These are phyloP conservation scores for Torymus auratus DNA, from an alignment of 2,888 invertebrate genomes.

Conservation along the genomic window DNA sequence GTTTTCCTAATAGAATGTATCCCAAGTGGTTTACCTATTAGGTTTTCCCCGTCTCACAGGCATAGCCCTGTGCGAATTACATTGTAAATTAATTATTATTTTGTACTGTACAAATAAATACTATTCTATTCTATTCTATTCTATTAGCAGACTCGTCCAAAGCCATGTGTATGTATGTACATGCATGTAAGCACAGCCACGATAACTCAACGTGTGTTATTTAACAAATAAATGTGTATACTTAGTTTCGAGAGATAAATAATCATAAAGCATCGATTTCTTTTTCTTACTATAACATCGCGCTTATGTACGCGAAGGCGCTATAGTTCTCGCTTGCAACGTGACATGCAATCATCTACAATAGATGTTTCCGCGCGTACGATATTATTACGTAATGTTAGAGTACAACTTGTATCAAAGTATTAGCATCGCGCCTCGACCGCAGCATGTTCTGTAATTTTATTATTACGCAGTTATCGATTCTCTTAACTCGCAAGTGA, in stretches of 20 bases:
- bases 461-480: conserved; percentile 32
- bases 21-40: too few species aligned
- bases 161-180: too few species aligned
- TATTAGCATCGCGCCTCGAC: conserved; percentile 16
- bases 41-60: too few species aligned
- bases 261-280: conserved; percentile 27
- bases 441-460: conserved; percentile 9
- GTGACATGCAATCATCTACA: conserved; percentile 17
- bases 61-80: too few species aligned
- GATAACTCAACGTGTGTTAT: not conserved
- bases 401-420: conserved; percentile 21
- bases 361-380: conserved; percentile 18
- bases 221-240: too few species aligned
- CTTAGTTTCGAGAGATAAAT: not conserved
- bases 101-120: too few species aligned
- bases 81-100: too few species aligned
- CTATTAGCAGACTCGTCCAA: too few species aligned
- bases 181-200: too few species aligned
- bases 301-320: not conserved
- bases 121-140: too few species aligned
- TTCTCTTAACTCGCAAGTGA: not conserved
- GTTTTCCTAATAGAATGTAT: too few species aligned
- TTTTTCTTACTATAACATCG: not conserved
- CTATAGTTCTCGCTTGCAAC: conserved; percentile 34
- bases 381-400: conserved; percentile 39